Percentiles rank a stretch among this genome's conserved stretches.
phyloP scores from a whole-genome alignment of 2,888 invertebrate genomes.

The Tricholauxania praeusta region DNA sequence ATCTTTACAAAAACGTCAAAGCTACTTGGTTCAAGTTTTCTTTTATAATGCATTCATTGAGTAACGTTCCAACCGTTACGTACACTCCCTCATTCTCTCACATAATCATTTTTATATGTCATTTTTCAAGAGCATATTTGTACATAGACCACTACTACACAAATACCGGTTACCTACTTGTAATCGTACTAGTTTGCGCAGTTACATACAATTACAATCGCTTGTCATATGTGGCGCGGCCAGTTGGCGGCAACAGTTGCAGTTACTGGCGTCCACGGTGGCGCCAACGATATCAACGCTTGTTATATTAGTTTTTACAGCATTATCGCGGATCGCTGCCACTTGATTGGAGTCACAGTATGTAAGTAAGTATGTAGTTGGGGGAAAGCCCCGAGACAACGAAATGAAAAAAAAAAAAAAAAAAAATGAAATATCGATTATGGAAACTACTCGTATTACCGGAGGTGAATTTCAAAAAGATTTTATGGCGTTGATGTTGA shows the following conservation, averaged over 20 bases:
- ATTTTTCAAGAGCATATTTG: too few relatives aligned
- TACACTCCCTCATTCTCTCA: not conserved
- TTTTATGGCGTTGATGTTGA: too few relatives aligned
- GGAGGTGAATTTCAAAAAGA: too few relatives aligned
- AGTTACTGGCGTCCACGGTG: slow-evolving; percentile 54
- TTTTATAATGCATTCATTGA: not conserved
- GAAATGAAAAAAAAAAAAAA: too few relatives aligned
- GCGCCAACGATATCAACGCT: slow-evolving; percentile 63
- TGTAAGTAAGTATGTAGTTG: too few relatives aligned
- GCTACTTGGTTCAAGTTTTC: slow-evolving; percentile 1
- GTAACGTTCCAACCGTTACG: not conserved
- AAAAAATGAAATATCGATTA: too few relatives aligned
- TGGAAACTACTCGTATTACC: too few relatives aligned
- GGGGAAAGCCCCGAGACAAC: too few relatives aligned
- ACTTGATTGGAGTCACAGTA: slow-evolving; percentile 46
- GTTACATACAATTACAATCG: slow-evolving; percentile 37
- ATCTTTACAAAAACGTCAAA: slow-evolving; percentile 7
- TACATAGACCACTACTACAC: too few relatives aligned
- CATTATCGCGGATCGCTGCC: slow-evolving; percentile 62
- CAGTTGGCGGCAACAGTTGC: slow-evolving; percentile 62
- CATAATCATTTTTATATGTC: not conserved
- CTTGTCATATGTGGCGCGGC: slow-evolving; percentile 65
- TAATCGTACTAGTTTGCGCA: slow-evolving; percentile 19
- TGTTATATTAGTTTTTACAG: slow-evolving; percentile 58
- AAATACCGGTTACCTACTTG: slow-evolving; percentile 1